These are phyloP conservation scores for Rhyacophila evoluta DNA, from an alignment of 2,888 invertebrate genomes.

Conservation along the genomic window DNA sequence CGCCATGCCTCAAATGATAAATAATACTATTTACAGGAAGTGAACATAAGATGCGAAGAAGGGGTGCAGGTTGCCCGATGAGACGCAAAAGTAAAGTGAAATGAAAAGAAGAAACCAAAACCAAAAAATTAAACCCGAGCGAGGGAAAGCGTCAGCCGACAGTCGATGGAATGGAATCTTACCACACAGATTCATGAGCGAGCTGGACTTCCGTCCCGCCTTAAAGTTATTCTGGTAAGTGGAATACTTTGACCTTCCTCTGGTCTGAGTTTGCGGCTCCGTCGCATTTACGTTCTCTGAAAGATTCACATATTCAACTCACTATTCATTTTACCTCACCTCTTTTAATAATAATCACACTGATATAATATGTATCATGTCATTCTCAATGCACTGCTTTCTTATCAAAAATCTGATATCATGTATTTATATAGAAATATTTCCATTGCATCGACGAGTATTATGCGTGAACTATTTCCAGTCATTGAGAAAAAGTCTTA, in stretches of 20 bases:
- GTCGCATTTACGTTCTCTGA: constrained; percentile 86
- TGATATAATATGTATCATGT: no score
- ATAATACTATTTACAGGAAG: neutral
- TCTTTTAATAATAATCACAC: neutral
- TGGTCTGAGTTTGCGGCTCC: constrained; percentile 79
- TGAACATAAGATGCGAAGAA: neutral
- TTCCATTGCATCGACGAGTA: no score
- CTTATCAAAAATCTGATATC: no score
- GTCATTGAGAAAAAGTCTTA: no score
- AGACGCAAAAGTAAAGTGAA: neutral
- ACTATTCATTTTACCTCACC: constrained; percentile 42
- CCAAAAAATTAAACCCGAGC: constrained; percentile 33
- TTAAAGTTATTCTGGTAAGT: constrained; percentile 89
- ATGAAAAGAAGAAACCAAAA: neutral
- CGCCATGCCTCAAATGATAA: neutral
- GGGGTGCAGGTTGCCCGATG: neutral
- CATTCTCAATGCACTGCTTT: no score
- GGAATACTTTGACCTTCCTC: constrained; percentile 86
- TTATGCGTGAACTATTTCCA: no score
- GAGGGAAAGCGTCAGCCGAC: constrained; percentile 52
- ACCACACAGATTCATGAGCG: constrained; percentile 96
- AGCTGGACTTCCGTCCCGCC: constrained; percentile 90
- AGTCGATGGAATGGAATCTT: constrained; percentile 71
- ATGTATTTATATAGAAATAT: no score
- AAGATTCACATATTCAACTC: constrained; percentile 59